Percentiles rank a stretch among this genome's conserved stretches.
phyloP scores from a whole-genome alignment of 2,888 invertebrate genomes.

The Xylota segnis region DNA sequence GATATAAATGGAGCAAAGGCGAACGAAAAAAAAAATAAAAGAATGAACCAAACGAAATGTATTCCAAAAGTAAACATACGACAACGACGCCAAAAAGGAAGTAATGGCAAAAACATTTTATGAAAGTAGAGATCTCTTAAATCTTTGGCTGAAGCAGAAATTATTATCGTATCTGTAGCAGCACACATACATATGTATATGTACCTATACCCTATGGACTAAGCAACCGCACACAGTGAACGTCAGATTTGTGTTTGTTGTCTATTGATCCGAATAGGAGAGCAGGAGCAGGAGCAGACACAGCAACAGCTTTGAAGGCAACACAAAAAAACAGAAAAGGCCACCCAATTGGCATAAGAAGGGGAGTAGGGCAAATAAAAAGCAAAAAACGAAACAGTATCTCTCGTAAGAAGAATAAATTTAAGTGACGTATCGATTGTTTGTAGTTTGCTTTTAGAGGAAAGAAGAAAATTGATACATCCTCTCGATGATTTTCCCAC shows the following conservation, averaged over 20 bases:
- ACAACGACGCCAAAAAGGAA: slow-evolving; percentile 39
- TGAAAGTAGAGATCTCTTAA: slow-evolving; percentile 60
- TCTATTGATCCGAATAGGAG: slow-evolving; percentile 52
- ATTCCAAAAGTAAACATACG: slow-evolving; percentile 56
- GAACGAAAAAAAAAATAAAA: background rate
- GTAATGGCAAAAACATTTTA: slow-evolving; percentile 49
- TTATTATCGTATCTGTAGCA: slow-evolving; percentile 54
- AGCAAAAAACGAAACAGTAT: background rate
- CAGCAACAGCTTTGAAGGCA: slow-evolving; percentile 31
- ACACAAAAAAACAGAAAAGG: slow-evolving; percentile 29
- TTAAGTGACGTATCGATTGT: slow-evolving; percentile 8
- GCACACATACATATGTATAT: background rate
- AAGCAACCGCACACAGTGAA: background rate
- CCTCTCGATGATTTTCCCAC: slow-evolving; percentile 26
- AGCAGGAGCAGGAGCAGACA: slow-evolving; percentile 28
- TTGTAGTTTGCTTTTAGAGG: background rate
- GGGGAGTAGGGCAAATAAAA: slow-evolving; percentile 13
- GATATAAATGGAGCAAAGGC: slow-evolving; percentile 20
- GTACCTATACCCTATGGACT: background rate
- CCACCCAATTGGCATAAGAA: slow-evolving; percentile 48
- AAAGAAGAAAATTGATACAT: slow-evolving; percentile 10
- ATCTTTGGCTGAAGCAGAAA: slow-evolving; percentile 52
- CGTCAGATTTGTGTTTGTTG: slow-evolving; percentile 54
- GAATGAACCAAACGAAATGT: slow-evolving; percentile 11
- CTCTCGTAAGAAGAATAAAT: slow-evolving; percentile 31